Conservation (phyloP, 2,888 invertebrate species). For the Gryllus longicercus region DNA sequence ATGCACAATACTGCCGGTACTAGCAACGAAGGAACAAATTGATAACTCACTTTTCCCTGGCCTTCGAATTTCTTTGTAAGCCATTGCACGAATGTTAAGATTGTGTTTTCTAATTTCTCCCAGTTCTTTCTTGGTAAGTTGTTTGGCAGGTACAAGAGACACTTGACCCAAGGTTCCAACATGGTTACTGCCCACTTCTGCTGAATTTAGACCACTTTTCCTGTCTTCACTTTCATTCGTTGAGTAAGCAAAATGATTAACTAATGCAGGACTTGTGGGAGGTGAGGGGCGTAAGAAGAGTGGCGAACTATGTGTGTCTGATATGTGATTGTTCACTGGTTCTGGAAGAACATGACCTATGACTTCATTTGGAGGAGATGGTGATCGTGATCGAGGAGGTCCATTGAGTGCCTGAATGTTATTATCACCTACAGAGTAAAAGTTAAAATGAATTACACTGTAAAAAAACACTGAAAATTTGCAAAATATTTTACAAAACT, state of each 20-base stretch:
- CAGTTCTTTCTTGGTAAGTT: constrained; percentile 56
- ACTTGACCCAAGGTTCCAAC: constrained; percentile 21
- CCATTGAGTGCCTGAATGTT: constrained; percentile 11
- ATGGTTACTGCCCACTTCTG: constrained; percentile 30
- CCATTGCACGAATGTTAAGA: constrained; percentile 59
- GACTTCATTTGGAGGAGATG: constrained; percentile 27
- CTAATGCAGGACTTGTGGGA: constrained; percentile 29
- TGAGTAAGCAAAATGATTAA: constrained; percentile 28
- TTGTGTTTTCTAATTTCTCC: constrained; percentile 67
- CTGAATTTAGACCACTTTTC: background rate
- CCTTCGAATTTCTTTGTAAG: constrained; percentile 75
- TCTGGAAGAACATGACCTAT: constrained; percentile 18
- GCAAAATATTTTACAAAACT: too few species aligned
- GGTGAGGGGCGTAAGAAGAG: constrained; percentile 21
- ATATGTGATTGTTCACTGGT: constrained; percentile 24
- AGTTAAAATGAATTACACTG: too few species aligned
- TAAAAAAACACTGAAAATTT: too few species aligned
- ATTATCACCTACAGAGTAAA: constrained; percentile 21
- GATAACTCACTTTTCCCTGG: constrained; percentile 73
- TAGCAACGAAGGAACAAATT: too few species aligned
- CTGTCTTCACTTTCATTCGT: constrained; percentile 18
- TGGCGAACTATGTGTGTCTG: constrained; percentile 18
- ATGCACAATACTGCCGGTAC: background rate
- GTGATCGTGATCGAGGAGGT: constrained; percentile 26
- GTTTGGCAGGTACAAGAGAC: constrained; percentile 25